Base-by-base conservation (phyloP, 1,140 invertebrate genomes). In the Amyelois transitella region DNA sequence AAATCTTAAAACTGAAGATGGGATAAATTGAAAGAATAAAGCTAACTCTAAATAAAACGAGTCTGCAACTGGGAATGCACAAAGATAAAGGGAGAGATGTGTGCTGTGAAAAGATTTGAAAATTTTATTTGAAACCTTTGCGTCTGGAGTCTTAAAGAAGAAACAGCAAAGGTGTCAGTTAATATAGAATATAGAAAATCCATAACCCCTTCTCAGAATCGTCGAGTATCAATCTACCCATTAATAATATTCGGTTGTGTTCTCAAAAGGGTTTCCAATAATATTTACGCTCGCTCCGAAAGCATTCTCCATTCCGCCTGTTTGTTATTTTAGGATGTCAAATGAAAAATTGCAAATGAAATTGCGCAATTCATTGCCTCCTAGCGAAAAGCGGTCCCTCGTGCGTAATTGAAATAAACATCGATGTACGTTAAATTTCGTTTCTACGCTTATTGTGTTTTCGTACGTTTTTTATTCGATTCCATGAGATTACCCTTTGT, bases 271-370 rank as follows among this genome's bases (percentile, higher is more conserved):
- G 20, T 48, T 48, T 21, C 18, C 45, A 48, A 48, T 48, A 48
- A 48, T 48, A 48, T 48, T 48, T 20, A 21, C 18, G 45, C 12
- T 21, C 18, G 1, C 20, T 48, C 20, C 45, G 18, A 21, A n/a
- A n/a, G 45, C 24, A 55, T 43, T 55, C 53, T 49, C 49, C 52
- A 18, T 62, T 58, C 49, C 21, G 52, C 52, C 32, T 48, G 18
- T 60, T 45, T 65, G 28, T 65, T 51, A 44, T 53, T 65, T 53
- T 44, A 53, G 50, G 45, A 55, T 53, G 55, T 55, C 60, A 64
- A 61, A 69, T 69, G 58, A 67, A 58, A 67, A 67, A 61, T 67
- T 61, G 55, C 56, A 61, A 67, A 64, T 64, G 58, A 61, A 67
- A 64, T 67, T 66, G 58, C 57, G 28, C 58, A 55, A 58, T 61